These are phyloP conservation scores for Diglossa cyanea DNA, from an alignment of 2,797 vertebrate genomes.

Conservation along the genomic window DNA sequence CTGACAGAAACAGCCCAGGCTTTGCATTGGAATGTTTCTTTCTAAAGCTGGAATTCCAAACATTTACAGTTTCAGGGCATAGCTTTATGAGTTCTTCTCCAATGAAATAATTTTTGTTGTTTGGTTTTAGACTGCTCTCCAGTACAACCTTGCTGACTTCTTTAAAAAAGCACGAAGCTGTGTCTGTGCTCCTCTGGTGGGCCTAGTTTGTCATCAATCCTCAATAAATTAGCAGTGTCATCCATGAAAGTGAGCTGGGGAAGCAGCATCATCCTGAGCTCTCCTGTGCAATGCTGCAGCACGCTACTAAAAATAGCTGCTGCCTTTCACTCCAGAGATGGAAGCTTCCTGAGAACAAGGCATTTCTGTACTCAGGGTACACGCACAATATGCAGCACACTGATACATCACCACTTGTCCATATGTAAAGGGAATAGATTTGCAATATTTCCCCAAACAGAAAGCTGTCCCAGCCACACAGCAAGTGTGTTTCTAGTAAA, in stretches of 20 bases:
- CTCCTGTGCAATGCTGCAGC: not conserved
- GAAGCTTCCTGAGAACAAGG: constrained; percentile 9
- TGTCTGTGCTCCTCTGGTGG: not conserved
- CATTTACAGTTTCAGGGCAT: not conserved
- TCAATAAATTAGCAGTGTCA: not conserved
- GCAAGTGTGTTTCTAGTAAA: not conserved
- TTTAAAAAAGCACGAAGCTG: not conserved
- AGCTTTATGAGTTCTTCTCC: not conserved
- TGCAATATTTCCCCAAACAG: not conserved
- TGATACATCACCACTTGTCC: not conserved
- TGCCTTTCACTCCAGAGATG: constrained; percentile 28
- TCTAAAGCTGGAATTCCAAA: not conserved
- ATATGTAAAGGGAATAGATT: not conserved
- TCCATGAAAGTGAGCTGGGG: not conserved
- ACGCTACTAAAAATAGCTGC: constrained; percentile 52
- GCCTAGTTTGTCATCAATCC: not conserved
- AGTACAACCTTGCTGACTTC: not conserved
- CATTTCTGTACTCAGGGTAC: not conserved
- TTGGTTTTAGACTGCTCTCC: not conserved
- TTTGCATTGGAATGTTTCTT: not conserved
- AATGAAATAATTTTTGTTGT: not conserved
- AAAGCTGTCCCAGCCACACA: not conserved
- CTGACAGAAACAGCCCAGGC: not conserved
- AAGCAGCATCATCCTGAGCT: not conserved
- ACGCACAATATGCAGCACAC: accelerated